Conservation (phyloP, 1,140 invertebrate genomes). For the Apis florea region DNA sequence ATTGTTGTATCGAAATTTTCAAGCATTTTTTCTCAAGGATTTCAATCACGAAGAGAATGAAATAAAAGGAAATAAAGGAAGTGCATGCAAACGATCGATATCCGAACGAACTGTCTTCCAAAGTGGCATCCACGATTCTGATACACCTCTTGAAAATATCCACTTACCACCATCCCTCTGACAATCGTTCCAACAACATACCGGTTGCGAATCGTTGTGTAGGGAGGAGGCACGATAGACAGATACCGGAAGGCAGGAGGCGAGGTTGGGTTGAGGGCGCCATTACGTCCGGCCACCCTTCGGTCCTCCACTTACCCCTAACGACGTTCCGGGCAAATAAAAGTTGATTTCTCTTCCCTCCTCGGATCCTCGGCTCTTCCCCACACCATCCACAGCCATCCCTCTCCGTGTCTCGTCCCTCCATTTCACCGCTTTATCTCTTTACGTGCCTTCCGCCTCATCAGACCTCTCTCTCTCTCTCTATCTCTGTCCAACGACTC, state of each 20-base stretch:
- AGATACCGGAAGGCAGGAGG: slow-evolving; percentile 69
- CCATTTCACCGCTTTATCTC: slow-evolving; percentile 64
- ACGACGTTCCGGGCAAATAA: slow-evolving; percentile 74
- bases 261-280: slow-evolving; percentile 69
- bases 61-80: too few relatives aligned
- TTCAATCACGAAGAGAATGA: too few relatives aligned
- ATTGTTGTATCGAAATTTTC: too few relatives aligned
- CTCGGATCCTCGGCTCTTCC: slow-evolving; percentile 31
- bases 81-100: too few relatives aligned
- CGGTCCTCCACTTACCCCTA: slow-evolving; percentile 72
- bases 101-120: too few relatives aligned
- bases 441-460: slow-evolving; percentile 66
- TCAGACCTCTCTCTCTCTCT: slow-evolving; percentile 49
- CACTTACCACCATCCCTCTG: too few relatives aligned
- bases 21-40: too few relatives aligned
- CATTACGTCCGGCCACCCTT: slow-evolving; percentile 74
- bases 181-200: neutral
- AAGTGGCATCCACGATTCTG: too few relatives aligned
- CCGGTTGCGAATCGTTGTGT: too few relatives aligned
- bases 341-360: slow-evolving; percentile 71
- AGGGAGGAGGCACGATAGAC: slow-evolving; percentile 68
- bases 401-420: slow-evolving; percentile 62
- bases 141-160: neutral
- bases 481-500: slow-evolving; percentile 26
- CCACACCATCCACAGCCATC: slow-evolving; percentile 38